Evolutionary conservation across 2,888 invertebrate species (phyloP).

Genomic region (Chalcis sispes): DNA sequence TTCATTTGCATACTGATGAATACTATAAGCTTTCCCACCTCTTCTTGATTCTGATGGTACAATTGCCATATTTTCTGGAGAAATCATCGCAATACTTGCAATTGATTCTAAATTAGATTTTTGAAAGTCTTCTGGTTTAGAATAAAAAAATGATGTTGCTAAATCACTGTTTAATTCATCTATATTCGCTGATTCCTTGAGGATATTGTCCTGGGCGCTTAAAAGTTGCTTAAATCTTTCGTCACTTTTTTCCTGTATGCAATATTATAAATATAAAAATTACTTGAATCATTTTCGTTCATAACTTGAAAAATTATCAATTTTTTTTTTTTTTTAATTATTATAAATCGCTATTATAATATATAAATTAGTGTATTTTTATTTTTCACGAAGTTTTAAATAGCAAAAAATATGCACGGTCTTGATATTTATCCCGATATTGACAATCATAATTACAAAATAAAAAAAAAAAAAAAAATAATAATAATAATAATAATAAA

Average conservation of each 20-base stretch:
- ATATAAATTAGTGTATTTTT: too few species aligned
- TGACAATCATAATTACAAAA: too few species aligned
- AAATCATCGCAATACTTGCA: conserved; percentile 40
- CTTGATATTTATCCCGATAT: too few species aligned
- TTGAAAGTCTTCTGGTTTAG: conserved; percentile 62
- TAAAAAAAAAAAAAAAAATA: too few species aligned
- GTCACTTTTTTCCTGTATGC: conserved; percentile 63
- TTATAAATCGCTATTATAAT: too few species aligned
- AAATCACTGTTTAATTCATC: conserved; percentile 66
- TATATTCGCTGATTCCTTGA: conserved; percentile 71
- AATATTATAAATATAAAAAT: too few species aligned
- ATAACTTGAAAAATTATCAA: too few species aligned
- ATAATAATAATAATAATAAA: too few species aligned
- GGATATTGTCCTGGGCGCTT: conserved; percentile 73
- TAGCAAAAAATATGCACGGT: too few species aligned
- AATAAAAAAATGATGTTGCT: conserved; percentile 71
- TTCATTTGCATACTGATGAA: conserved; percentile 74
- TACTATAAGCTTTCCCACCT: conserved; percentile 73
- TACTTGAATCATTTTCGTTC: too few species aligned
- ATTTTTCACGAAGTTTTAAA: too few species aligned
- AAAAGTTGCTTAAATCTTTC: conserved; percentile 72
- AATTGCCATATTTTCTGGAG: conserved; percentile 63
- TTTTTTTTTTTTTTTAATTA: too few species aligned
- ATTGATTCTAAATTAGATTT: conserved; percentile 7
- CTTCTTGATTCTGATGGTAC: conserved; percentile 72